Evolutionary conservation across 1,140 invertebrate genomes (phyloP).

Genomic region (Papilio aristodemus): DNA sequence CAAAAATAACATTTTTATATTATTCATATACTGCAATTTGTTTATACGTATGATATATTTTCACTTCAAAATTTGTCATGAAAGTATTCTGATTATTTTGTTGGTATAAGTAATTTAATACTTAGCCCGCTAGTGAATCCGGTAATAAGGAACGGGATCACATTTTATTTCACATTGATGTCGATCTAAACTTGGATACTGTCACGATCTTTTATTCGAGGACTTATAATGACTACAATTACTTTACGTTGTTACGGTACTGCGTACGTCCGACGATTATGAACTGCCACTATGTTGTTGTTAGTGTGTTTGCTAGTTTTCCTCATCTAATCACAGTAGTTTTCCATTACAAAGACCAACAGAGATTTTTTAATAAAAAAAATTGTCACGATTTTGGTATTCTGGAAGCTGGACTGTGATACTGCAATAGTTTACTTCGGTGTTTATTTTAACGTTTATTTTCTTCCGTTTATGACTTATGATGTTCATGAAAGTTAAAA

Average conservation of each 20-base stretch:
- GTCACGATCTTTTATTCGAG: neutral
- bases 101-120: no score
- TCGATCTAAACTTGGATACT: neutral
- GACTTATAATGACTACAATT: neutral
- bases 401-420: neutral
- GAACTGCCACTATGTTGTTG: slow-evolving; percentile 15
- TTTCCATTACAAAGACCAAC: slow-evolving; percentile 5
- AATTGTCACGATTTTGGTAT: slow-evolving; percentile 1
- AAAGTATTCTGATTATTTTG: no score
- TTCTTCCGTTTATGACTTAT: neutral
- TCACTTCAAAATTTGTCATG: no score
- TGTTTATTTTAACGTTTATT: neutral
- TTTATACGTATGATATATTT: no score
- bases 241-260: no score
- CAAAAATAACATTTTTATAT: no score
- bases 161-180: neutral
- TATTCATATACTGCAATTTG: no score
- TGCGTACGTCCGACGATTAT: slow-evolving; percentile 9
- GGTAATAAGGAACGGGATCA: neutral
- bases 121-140: no score
- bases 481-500: neutral
- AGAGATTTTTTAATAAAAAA: no score
- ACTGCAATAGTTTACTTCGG: neutral
- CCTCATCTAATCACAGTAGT: slow-evolving; percentile 16
- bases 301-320: slow-evolving; percentile 13